Conservation (phyloP, 1,140 invertebrate genomes). For the Homarus americanus region DNA sequence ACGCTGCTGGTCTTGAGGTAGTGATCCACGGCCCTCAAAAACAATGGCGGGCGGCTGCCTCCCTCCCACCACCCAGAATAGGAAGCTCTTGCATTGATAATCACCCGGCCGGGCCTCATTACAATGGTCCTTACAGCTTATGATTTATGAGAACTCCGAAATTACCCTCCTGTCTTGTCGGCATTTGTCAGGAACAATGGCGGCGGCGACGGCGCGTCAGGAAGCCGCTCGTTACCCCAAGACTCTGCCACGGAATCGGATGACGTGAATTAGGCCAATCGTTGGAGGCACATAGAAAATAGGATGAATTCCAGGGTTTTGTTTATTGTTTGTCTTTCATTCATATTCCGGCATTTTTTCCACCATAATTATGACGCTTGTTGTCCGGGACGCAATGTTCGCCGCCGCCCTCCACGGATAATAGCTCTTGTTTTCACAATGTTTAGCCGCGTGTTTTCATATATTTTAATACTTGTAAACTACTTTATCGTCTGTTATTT, state of each 20-base stretch:
- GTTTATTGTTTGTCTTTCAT: background rate
- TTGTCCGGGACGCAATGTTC: too few species aligned
- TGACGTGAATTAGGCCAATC: constrained; percentile 29
- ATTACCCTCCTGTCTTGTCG: constrained; percentile 53
- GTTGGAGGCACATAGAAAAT: background rate
- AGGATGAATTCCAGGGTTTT: background rate
- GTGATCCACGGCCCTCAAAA: too few species aligned
- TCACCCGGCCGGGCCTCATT: constrained; percentile 30
- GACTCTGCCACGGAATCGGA: constrained; percentile 12
- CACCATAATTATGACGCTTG: background rate
- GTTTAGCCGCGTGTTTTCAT: too few species aligned
- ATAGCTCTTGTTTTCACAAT: too few species aligned
- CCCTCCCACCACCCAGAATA: constrained; percentile 7
- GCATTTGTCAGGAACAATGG: constrained; percentile 52
- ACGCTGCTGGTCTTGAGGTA: background rate
- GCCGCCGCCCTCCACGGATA: too few species aligned
- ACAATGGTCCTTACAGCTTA: constrained; percentile 50
- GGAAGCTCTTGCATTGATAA: constrained; percentile 48
- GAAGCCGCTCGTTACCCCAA: constrained; percentile 40
- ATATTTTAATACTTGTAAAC: too few species aligned
- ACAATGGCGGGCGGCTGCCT: too few species aligned
- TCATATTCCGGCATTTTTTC: background rate
- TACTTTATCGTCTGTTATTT: too few species aligned
- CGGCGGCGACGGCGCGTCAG: constrained; percentile 39
- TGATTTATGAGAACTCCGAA: constrained; percentile 49